Evolutionary conservation across 2,888 invertebrate genomes (phyloP).

Genomic region (Hoplodrina blanda): DNA sequence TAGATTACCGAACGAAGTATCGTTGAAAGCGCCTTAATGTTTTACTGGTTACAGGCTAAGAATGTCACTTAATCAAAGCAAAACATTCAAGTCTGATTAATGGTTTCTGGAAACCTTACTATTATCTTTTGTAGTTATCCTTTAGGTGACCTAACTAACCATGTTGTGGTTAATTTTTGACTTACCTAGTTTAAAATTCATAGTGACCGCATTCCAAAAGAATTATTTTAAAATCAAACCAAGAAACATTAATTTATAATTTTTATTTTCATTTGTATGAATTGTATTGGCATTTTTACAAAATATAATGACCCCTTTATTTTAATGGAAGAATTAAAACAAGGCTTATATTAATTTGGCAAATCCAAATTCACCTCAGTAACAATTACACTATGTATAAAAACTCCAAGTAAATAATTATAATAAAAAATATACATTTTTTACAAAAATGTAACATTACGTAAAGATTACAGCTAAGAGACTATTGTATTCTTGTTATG

Average conservation of each 20-base stretch:
- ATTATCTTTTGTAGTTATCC: no score
- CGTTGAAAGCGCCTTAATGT: no score
- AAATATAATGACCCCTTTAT: conserved; percentile 87
- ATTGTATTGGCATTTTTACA: conserved; percentile 88
- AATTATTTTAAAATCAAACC: conserved; percentile 75
- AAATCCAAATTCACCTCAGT: conserved; percentile 87
- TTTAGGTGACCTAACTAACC: no score
- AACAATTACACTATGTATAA: conserved; percentile 84
- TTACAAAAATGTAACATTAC: conserved; percentile 87
- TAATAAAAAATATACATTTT: conserved; percentile 89
- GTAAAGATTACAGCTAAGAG: conserved; percentile 75
- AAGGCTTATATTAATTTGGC: conserved; percentile 89
- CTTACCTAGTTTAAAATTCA: no score
- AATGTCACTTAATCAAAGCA: no score
- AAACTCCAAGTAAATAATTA: conserved; percentile 85
- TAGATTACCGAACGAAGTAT: no score
- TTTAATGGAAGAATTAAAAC: conserved; percentile 88
- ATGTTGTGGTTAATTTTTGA: no score
- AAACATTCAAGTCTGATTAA: no score
- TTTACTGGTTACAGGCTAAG: no score
- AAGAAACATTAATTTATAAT: conserved; percentile 83
- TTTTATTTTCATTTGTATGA: conserved; percentile 89
- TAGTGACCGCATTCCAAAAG: background rate
- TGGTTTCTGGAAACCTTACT: no score
- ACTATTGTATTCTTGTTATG: conserved; percentile 80